Conservation (phyloP, 1,140 invertebrate species). For the Drosophila funebris region DNA sequence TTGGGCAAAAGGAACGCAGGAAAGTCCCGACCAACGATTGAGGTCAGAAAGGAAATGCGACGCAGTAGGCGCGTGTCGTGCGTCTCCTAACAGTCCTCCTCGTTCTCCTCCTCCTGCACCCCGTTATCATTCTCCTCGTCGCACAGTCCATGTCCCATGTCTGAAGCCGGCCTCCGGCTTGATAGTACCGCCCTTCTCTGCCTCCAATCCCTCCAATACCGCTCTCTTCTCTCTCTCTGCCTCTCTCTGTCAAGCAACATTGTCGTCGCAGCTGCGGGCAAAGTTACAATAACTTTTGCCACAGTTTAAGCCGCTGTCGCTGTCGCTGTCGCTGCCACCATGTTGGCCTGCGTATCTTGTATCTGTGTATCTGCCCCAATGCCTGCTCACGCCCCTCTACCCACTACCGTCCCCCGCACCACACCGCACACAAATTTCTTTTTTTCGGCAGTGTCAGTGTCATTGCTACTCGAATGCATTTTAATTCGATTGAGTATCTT, state of each 20-base stretch:
- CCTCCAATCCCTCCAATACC: neutral
- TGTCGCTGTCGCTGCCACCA: conserved; percentile 9
- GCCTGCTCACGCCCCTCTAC: neutral
- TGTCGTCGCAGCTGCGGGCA: conserved; percentile 59
- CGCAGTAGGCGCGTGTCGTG: conserved; percentile 64
- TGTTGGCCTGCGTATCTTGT: conserved; percentile 46
- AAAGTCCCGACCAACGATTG: conserved; percentile 47
- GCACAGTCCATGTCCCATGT: neutral
- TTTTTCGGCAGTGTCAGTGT: conserved; percentile 63
- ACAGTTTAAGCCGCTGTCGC: conserved; percentile 64
- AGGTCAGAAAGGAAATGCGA: conserved; percentile 68
- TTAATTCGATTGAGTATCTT: conserved; percentile 73
- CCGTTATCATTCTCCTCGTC: too few relatives aligned
- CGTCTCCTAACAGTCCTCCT: conserved; percentile 4
- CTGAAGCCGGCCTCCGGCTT: conserved; percentile 9
- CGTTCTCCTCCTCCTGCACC: neutral
- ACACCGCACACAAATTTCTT: conserved; percentile 1
- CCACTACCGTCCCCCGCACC: neutral
- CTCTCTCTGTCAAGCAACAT: neutral
- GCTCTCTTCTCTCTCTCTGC: neutral
- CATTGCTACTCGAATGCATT: conserved; percentile 74
- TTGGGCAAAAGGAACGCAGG: neutral
- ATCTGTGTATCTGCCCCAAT: conserved; percentile 3
- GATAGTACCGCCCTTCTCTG: conserved; percentile 2
- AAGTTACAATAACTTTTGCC: conserved; percentile 79